Base-by-base conservation (phyloP, 1,140 invertebrate species). In the Rhopalosiphum padi region DNA sequence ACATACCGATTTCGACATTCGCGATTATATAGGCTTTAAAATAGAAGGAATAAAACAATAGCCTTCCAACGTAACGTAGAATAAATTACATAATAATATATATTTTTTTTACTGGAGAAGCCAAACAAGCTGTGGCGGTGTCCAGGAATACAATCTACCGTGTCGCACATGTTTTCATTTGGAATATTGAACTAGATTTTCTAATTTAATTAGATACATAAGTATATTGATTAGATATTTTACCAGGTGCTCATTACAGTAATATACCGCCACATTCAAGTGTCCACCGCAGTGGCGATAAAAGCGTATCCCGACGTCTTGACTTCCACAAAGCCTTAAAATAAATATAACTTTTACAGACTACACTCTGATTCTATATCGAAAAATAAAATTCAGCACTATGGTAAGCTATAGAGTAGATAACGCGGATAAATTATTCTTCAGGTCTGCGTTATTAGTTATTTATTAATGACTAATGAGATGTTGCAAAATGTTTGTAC, bases 101-200 rank as follows among this genome's bases (percentile, higher is more conserved):
- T 90, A 43, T 77, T 77, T 77, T 53, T 51, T 68, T 23, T 90
- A 68, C 89, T 37, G 89, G 37, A 90, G 89, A 90, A 90, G 89
- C 89, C 89, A 21, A 43, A 90, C 89, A 68, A 90, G 55, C 48
- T 37, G 9, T 30, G 60, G 60, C 6, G 30, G 35, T 90, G 37
- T 43, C 43, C 15, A 41, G 89, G 53, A 90, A 90, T 90, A 90
- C 53, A 90, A 68, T 90, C 35, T 90, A 30, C 53, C 53, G 25
- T 68, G 25, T 68, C 37, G 25, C 35, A 37, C n/a, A 37, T 55
- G 25, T 90, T 68, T 55, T 89, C 51, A 37, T 43, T 68, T 15
- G 25, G 37, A 90, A 68, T 68, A 43, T 46, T 90, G 89, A 41
- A 30, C 89, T 90, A 22, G 30, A 68, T 68, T 90, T 43, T 41